Conservation (phyloP, 2,113 vertebrate genomes). For the Phylloscopus trochiloides region DNA sequence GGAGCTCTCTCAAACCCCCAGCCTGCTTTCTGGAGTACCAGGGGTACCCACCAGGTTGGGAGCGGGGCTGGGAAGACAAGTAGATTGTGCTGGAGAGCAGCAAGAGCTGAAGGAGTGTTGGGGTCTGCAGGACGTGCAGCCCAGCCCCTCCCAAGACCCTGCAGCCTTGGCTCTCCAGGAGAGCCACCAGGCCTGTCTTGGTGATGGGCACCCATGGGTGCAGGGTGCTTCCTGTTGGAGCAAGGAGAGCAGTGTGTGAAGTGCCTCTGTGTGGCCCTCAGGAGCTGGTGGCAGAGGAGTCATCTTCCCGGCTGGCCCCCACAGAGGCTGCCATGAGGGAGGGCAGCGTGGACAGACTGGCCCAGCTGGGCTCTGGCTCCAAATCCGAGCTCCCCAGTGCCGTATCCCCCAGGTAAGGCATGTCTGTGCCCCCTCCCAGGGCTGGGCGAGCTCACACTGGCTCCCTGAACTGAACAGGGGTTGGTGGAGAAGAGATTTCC, state of each 20-base stretch:
- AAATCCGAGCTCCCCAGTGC: constrained; percentile 51
- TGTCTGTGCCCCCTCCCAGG: neutral
- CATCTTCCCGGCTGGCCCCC: neutral
- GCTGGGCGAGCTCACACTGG: fast-evolving
- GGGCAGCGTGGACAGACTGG: constrained; percentile 41
- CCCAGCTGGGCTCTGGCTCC: constrained; percentile 19
- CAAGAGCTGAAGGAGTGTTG: neutral
- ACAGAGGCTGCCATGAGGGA: constrained; percentile 21
- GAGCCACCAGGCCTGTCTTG: neutral
- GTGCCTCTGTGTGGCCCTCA: neutral
- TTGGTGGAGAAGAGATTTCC: neutral
- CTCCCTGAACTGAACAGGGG: neutral
- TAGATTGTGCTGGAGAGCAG: neutral
- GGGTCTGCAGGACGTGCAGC: neutral
- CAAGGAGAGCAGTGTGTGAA: neutral
- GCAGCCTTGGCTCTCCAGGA: neutral
- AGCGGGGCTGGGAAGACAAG: neutral
- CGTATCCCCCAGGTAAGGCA: constrained; percentile 54
- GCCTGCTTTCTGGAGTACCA: neutral
- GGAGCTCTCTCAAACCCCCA: neutral
- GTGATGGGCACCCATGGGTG: neutral
- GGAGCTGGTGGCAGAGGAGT: constrained; percentile 43
- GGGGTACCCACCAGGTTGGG: neutral
- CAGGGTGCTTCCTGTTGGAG: neutral
- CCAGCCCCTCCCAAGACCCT: neutral